Evolutionary conservation across 2,113 vertebrate species (phyloP), one percentile per base, ranked within the genome.

Genomic region (Hydrolagus affinis): DNA sequence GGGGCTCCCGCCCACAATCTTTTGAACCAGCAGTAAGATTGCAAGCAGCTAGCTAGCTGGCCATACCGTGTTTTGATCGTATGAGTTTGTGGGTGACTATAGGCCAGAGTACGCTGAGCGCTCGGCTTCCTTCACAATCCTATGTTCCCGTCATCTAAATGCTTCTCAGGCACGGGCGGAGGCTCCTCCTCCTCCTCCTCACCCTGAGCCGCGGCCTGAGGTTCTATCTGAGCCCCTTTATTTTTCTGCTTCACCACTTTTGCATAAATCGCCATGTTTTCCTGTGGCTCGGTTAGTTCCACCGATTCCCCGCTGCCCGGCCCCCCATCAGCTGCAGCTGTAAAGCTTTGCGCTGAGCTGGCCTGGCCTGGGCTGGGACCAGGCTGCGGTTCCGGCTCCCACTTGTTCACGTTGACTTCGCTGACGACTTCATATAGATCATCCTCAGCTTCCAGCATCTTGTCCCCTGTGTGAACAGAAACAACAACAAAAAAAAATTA

Each of bases 181-280:
- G 78, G 60, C 60, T 83, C 17, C 9, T 64, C 78, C 12, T 11
- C 8, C 7, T 21, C 62, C 25, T 3, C 62, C 66, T 83, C 60
- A 28, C 32, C 23, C 32, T 32, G 8, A 83, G 28, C 78, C 66
- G 28, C 60, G 66, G 4, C 62, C 14, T 21, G 60, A 83, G 32
- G 6, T 9, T 11, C 23, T 25, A 14, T 9, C 25, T 80, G 76
- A 23, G 1, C 8, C 59, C 15, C 12, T 32, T 68, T 68, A 8
- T 66, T 64, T 21, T 28, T 30, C 60, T 11, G 78, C 66, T 83
- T 83, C 8, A 66, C 28, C 21, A 83, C 28, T 21, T 66, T 83
- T 83, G 78, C 78, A 83, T 83, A 83, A 68, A 83, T 83, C 11
- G 60, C 44, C 44, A 28, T 83, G 25, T 12, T 30, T 30, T 23